Percentiles rank a stretch among this genome's conserved stretches.
Conservation (phyloP, 2,888 invertebrate genomes). For the Gandaritis pyraliata region DNA sequence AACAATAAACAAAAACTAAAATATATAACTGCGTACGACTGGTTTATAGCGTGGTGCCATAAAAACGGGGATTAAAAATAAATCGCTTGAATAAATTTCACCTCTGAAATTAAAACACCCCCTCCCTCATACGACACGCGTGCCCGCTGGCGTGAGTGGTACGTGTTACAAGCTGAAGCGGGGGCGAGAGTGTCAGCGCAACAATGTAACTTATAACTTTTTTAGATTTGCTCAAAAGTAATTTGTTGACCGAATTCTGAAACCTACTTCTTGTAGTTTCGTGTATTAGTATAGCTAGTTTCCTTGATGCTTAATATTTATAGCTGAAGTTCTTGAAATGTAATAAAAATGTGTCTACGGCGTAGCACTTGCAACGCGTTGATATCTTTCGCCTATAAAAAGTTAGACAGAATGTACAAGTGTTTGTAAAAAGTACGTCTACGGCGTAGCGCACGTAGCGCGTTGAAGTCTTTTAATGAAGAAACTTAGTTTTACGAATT, state of each 20-base stretch:
- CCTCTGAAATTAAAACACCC: constrained; percentile 84
- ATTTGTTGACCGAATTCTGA: no score
- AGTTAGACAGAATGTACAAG: background rate
- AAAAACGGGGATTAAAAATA: constrained; percentile 85
- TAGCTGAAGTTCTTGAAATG: no score
- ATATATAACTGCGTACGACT: constrained; percentile 73
- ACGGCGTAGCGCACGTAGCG: background rate
- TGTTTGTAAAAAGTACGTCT: background rate
- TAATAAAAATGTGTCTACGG: no score
- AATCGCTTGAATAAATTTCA: constrained; percentile 85
- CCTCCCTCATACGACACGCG: constrained; percentile 80
- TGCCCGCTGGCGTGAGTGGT: constrained; percentile 55
- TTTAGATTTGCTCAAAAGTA: no score
- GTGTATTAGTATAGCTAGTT: no score
- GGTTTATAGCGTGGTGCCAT: constrained; percentile 80
- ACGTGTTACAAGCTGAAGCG: constrained; percentile 49
- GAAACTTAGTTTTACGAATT: background rate
- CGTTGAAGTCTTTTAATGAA: background rate
- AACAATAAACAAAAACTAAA: constrained; percentile 54
- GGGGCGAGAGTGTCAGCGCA: constrained; percentile 11
- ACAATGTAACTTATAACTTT: no score
- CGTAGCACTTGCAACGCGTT: no score
- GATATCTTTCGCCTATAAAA: no score
- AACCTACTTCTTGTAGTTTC: no score
- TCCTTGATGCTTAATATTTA: no score